Evolutionary conservation across 2,113 vertebrate species (phyloP), one percentile per base, ranked within the genome.

Genomic region (Otis tarda): DNA sequence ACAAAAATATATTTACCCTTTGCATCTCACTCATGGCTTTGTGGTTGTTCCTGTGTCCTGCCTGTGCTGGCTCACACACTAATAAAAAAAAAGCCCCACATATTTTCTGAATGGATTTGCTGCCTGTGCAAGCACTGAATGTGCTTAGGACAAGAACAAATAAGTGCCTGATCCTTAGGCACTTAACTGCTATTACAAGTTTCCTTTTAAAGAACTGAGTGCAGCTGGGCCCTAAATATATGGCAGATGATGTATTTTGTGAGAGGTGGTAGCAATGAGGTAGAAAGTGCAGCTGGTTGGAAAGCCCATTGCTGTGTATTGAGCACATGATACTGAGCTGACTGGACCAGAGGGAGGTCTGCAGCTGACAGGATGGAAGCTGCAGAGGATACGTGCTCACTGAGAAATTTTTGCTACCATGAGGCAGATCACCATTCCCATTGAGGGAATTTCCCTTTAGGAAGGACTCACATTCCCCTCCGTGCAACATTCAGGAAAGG

Each of bases 301-400:
- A 22, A 13, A 55, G 3, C 19, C 19, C 4, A 0, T 14, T 37
- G 35, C 37, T 68, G 12, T 7, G 6, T 28, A 6, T 13, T n/a
- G 18, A 47, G 59, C 5, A 47, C 1, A 2, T 7, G 14, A 3
- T 64, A 22, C 37, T 41, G 39, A 78, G 22, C 27, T 37, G 22
- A 11, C 5, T 0, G 10, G 22, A 33, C 8, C 6, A 37, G 28
- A 45, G 4, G 10, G 6, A 47, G 10, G 16, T 49, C 35, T 78
- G 19, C 4, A 17, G 7, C 1, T 64, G 53, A 9, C 10, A 37
- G 49, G 14, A 27, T 45, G 10, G 13, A 63, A 59, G 9, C 8
- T 82, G 5, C 21, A 47, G 64, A 3, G 8, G 59, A 24, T 9
- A 35, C 9, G 7, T 59, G 4, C 22, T 76, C 22, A 45, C 15